Evolutionary conservation across 2,888 invertebrate genomes (phyloP).

Genomic region (Nudaria mundana): DNA sequence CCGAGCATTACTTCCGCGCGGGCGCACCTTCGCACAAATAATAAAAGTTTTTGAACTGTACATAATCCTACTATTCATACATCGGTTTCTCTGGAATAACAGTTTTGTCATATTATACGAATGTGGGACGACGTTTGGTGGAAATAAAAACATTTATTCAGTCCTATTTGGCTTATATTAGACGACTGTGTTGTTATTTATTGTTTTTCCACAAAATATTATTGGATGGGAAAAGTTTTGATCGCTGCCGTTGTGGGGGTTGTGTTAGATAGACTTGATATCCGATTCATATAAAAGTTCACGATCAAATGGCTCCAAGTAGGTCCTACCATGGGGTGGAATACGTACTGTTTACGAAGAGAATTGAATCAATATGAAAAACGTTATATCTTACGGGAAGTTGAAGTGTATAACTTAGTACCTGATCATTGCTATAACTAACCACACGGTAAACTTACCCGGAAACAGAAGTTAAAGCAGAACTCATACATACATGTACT

Average conservation of each 20-base stretch:
- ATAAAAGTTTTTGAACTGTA: constrained; percentile 35
- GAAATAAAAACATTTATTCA: constrained; percentile 14
- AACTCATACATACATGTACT: too few relatives aligned
- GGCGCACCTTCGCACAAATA: constrained; percentile 29
- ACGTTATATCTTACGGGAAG: too few relatives aligned
- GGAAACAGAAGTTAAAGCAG: too few relatives aligned
- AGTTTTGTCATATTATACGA: constrained; percentile 22
- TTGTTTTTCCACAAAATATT: constrained; percentile 4
- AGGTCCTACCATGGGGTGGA: constrained; percentile 1
- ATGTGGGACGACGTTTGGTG: constrained; percentile 5
- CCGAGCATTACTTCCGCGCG: constrained; percentile 26
- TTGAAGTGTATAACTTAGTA: too few relatives aligned
- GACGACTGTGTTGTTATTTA: constrained; percentile 6
- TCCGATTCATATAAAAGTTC: constrained; percentile 10
- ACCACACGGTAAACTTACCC: too few relatives aligned
- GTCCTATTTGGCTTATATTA: constrained; percentile 6
- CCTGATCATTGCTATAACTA: too few relatives aligned
- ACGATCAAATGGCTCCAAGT: constrained; percentile 5
- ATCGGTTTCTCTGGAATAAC: constrained; percentile 16
- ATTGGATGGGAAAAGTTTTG: constrained; percentile 4
- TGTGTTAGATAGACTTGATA: constrained; percentile 5
- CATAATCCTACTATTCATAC: constrained; percentile 21
- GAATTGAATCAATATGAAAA: neutral
- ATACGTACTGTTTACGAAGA: neutral
- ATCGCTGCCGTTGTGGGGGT: neutral